Evolutionary conservation across 2,888 invertebrate genomes (phyloP).

Genomic region (Rhagium mordax): DNA sequence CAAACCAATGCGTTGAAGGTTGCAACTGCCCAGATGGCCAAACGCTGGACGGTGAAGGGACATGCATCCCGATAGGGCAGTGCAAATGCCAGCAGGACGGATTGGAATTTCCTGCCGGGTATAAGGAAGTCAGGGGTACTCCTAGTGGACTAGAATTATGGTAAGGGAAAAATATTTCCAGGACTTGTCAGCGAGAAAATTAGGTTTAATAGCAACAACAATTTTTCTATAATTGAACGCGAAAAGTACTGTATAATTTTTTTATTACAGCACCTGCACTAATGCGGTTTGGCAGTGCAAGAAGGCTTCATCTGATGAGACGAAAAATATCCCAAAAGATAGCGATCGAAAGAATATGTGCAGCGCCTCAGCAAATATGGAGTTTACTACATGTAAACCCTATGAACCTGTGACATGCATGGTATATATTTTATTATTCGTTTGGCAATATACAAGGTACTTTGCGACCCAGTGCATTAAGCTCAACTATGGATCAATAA

Average conservation of each 20-base stretch:
- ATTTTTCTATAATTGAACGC: too few species aligned
- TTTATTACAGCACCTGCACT: conserved; percentile 75
- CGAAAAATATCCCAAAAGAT: conserved; percentile 77
- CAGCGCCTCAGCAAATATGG: conserved; percentile 77
- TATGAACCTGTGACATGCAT: conserved; percentile 86
- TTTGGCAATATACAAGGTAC: too few species aligned
- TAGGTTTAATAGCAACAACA: too few species aligned
- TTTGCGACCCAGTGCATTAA: too few species aligned
- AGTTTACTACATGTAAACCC: conserved; percentile 85
- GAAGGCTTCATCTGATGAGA: conserved; percentile 77
- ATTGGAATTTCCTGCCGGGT: conserved; percentile 81
- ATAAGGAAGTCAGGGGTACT: conserved; percentile 83
- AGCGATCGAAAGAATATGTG: conserved; percentile 78
- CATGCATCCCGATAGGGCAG: conserved; percentile 82
- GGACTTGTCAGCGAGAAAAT: too few species aligned
- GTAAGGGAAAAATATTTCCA: conserved; percentile 68
- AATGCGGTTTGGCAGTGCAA: conserved; percentile 83
- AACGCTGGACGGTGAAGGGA: conserved; percentile 79
- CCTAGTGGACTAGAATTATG: conserved; percentile 81
- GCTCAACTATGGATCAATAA: too few species aligned
- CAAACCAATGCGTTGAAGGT: conserved; percentile 85
- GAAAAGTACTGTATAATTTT: background rate
- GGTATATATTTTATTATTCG: too few species aligned
- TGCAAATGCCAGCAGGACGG: conserved; percentile 86
- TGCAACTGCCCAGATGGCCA: conserved; percentile 90